Conservation (phyloP, 2,888 invertebrate genomes). For the Watsonalla cultraria region DNA sequence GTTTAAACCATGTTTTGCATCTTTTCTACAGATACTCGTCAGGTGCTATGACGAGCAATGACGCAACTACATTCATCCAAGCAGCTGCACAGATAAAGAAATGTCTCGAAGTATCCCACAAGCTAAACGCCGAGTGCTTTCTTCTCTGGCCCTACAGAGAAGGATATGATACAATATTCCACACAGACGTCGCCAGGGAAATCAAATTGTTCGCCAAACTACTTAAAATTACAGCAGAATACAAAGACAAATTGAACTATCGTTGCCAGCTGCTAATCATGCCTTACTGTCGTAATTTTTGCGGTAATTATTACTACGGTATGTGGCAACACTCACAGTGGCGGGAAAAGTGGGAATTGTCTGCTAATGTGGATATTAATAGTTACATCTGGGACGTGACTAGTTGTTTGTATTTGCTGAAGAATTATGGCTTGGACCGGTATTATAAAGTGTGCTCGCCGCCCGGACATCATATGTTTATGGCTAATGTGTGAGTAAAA, state of each 20-base stretch:
- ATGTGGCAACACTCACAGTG: conserved; percentile 35
- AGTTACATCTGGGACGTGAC: conserved; percentile 81
- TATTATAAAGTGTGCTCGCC: conserved; percentile 81
- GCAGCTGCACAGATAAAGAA: conserved; percentile 81
- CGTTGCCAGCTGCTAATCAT: conserved; percentile 79
- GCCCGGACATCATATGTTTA: conserved; percentile 80
- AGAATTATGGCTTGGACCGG: conserved; percentile 78
- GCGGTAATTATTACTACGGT: conserved; percentile 12
- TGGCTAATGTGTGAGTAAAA: conserved; percentile 80
- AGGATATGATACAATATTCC: conserved; percentile 78
- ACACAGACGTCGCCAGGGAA: conserved; percentile 79
- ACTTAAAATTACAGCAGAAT: conserved; percentile 80
- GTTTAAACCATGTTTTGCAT: no score
- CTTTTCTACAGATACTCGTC: conserved; percentile 68
- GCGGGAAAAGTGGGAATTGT: conserved; percentile 23
- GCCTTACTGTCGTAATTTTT: conserved; percentile 53
- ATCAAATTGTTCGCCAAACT: conserved; percentile 80
- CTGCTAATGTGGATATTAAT: conserved; percentile 56
- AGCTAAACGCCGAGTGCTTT: conserved; percentile 80
- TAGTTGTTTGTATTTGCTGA: conserved; percentile 80
- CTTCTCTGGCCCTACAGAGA: conserved; percentile 81
- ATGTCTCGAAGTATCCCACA: conserved; percentile 80
- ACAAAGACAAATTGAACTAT: conserved; percentile 80
- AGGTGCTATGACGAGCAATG: conserved; percentile 80
- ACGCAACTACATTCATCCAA: conserved; percentile 76